phyloP scores from a whole-genome alignment of 1,140 invertebrate species.

The Pteromalus puparum region DNA sequence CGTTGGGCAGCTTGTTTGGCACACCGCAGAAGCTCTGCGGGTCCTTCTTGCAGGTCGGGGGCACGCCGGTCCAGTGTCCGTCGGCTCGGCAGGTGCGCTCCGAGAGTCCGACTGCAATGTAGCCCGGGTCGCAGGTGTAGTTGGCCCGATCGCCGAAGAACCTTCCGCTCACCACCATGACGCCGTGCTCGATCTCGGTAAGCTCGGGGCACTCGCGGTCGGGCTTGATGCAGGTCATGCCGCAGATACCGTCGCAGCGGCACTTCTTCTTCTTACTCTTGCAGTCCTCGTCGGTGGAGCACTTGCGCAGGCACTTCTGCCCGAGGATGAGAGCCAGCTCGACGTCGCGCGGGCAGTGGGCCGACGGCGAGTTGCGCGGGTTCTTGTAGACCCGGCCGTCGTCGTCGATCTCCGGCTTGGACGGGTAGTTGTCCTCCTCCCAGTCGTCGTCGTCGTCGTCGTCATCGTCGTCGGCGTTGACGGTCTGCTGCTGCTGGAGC shows the following conservation, averaged over 20 bases:
- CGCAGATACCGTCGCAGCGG: constrained; percentile 96
- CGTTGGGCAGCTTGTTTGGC: constrained; percentile 91
- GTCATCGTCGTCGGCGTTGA: constrained; percentile 72
- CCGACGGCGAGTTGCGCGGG: constrained; percentile 90
- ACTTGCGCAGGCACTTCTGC: constrained; percentile 94
- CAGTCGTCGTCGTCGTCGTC: constrained; percentile 79
- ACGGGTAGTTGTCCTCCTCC: constrained; percentile 77
- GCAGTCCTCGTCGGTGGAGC: constrained; percentile 95
- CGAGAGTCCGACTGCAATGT: constrained; percentile 89
- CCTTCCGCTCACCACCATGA: constrained; percentile 82
- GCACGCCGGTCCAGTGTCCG: constrained; percentile 92
- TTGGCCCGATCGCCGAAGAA: constrained; percentile 86
- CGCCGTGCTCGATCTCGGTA: constrained; percentile 82
- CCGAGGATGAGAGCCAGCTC: constrained; percentile 79
- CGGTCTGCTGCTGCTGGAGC: constrained; percentile 60
- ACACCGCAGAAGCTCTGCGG: constrained; percentile 89
- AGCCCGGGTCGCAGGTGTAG: constrained; percentile 92
- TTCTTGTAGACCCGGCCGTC: constrained; percentile 90
- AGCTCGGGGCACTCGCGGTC: constrained; percentile 90
- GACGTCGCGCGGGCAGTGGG: constrained; percentile 88
- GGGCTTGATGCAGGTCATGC: constrained; percentile 97
- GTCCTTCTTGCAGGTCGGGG: constrained; percentile 92
- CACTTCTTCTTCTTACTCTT: constrained; percentile 98
- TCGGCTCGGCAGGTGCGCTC: constrained; percentile 93
- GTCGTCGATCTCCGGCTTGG: constrained; percentile 78